A percentile compares a stretch with the other conserved stretches of the same genome.
These are phyloP conservation scores for Planiliza haematocheilus DNA, from an alignment of 2,113 vertebrate species.

Conservation along the genomic window DNA sequence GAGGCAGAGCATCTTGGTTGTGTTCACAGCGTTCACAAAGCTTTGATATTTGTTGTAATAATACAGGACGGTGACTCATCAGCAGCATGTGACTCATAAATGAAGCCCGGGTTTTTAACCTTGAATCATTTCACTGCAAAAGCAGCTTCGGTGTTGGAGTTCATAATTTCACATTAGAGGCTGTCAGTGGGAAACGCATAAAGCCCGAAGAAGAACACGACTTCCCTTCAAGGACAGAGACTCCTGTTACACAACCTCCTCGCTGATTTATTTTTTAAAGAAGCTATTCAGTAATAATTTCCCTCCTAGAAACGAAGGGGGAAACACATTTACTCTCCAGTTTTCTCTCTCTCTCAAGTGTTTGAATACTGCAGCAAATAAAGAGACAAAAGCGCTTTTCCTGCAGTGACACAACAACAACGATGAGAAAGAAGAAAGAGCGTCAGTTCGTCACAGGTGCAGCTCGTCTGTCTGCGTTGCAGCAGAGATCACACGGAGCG, in stretches of 20 bases:
- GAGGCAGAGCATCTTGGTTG: background rate
- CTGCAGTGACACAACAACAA: conserved; percentile 5
- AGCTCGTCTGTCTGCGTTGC: conserved; percentile 11
- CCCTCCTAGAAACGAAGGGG: background rate
- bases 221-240: conserved; percentile 66
- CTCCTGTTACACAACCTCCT: conserved; percentile 62
- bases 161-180: conserved; percentile 39
- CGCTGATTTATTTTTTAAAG: conserved; percentile 41
- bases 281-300: conserved; percentile 31
- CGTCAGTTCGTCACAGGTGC: conserved; percentile 12
- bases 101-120: conserved; percentile 43
- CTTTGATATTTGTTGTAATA: conserved; percentile 19
- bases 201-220: conserved; percentile 25
- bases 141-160: conserved; percentile 17
- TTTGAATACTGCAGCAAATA: background rate
- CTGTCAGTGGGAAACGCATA: conserved; percentile 24
- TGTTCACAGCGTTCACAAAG: background rate
- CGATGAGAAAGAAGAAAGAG: background rate
- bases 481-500: conserved; percentile 15
- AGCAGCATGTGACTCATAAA: conserved; percentile 44
- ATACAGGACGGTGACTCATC: conserved; percentile 40
- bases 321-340: background rate
- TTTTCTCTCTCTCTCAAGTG: background rate
- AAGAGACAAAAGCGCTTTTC: background rate
- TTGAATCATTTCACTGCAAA: conserved; percentile 18